Evolutionary conservation across 2,797 vertebrate genomes (phyloP).

Genomic region (Tragelaphus oryx): DNA sequence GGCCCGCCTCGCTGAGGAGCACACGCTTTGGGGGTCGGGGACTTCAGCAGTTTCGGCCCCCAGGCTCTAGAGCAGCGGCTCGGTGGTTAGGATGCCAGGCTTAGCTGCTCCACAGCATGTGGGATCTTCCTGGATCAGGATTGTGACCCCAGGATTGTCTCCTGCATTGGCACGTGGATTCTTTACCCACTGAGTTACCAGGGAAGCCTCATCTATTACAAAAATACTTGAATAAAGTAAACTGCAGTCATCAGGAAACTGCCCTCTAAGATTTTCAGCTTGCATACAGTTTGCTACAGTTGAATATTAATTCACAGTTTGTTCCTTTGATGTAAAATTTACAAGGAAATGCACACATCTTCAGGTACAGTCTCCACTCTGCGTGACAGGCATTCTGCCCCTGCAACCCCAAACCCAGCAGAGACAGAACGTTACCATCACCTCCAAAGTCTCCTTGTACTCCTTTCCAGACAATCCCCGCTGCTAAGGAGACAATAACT

Average conservation of each 20-base stretch:
- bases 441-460: neutral
- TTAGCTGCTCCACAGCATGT: neutral
- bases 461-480: neutral
- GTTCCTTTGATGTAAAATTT: neutral
- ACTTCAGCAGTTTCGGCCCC: neutral
- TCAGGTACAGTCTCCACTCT: neutral
- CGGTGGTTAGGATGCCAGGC: neutral
- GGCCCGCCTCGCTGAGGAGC: neutral
- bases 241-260: neutral
- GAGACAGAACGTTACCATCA: neutral
- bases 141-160: neutral
- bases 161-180: neutral
- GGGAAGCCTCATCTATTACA: neutral
- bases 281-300: neutral
- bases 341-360: neutral
- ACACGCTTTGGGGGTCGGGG: neutral
- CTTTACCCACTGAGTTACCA: neutral
- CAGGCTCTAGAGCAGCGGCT: neutral
- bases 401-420: neutral
- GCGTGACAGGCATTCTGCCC: neutral
- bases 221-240: neutral
- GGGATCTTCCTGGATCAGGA: neutral
- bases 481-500: neutral
- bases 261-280: neutral
- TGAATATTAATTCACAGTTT: neutral